Conservation (phyloP, 2,113 vertebrate species). For the Rutilus rutilus region DNA sequence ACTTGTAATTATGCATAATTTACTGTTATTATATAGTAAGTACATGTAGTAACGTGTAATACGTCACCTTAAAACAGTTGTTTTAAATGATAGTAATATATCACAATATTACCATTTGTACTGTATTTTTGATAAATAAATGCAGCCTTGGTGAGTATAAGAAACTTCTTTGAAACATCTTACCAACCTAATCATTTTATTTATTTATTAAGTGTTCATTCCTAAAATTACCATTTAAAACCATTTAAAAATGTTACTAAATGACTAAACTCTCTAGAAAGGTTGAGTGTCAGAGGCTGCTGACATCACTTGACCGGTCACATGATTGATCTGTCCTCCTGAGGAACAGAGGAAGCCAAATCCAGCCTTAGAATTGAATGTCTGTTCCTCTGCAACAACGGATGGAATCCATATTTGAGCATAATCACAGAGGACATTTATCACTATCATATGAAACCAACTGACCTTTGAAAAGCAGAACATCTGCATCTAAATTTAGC, state of each 20-base stretch:
- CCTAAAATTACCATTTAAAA: not conserved
- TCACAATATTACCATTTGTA: too few relatives aligned
- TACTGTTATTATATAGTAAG: too few relatives aligned
- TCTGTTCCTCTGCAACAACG: not conserved
- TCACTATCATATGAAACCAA: not conserved
- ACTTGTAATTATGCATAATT: too few relatives aligned
- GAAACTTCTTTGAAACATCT: not conserved
- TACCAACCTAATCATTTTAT: not conserved
- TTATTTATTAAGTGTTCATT: not conserved
- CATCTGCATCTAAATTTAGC: constrained; percentile 29
- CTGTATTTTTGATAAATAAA: not conserved
- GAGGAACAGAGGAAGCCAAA: not conserved
- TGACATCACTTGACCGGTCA: constrained; percentile 38
- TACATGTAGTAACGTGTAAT: too few relatives aligned
- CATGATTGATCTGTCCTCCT: constrained; percentile 50
- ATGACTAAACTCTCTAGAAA: not conserved
- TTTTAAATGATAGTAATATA: too few relatives aligned
- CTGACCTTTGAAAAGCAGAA: constrained; percentile 10
- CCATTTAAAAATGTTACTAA: not conserved
- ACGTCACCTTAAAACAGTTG: too few relatives aligned
- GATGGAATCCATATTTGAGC: constrained; percentile 13
- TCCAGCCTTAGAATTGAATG: constrained; percentile 1
- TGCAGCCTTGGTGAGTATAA: not conserved
- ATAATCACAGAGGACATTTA: constrained; percentile 2
- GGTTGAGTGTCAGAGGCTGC: constrained; percentile 48